Base-by-base conservation (phyloP, 1,140 invertebrate genomes). In the Heliconius melpomene region DNA sequence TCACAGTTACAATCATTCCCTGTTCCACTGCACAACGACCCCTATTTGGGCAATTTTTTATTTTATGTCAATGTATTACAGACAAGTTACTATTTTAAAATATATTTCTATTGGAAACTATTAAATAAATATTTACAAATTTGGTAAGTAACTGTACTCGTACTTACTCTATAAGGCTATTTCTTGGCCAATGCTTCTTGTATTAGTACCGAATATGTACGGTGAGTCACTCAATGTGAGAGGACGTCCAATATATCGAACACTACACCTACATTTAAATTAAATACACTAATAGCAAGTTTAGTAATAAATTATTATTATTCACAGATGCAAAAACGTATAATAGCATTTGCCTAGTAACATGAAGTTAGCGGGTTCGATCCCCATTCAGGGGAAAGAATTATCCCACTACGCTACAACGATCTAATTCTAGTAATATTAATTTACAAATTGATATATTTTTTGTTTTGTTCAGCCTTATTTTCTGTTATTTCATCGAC, bases 151-250 rank as follows among this genome's bases (percentile, higher is more conserved):
- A 74, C 38, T 81, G 80, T 80, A 77, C 73, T 70, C 72, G 80
- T 80, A 77, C 73, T 70, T 75, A 74, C 72, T 79, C 74, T 74
- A 74, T 32, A 66, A 60, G 26, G 72, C 3, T 70, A 76, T 76
- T 76, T 70, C 36, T 79, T 57, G 77, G 38, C 54, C 77, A 74
- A 32, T 74, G 18, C n/a, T 66, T 66, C 72, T 78, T 40, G 32
- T 78, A 57, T 79, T 70, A 38, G 54, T 54, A 66, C 57, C 72
- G 72, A 79, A 79, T 79, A 79, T 18, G 77, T 79, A 38, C 52
- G 18, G 26, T 79, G 77, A 79, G 2, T 79, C 77, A 74, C 26
- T 66, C 60, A 29, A 29, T 29, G 26, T 54, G 36, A 73, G n/a
- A 26, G 77, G 23, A 66, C 26, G 23, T 66, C 23, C 9, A 66